Conservation (phyloP, 23 tunicate species). For the Clavelina lepadiformis region DNA sequence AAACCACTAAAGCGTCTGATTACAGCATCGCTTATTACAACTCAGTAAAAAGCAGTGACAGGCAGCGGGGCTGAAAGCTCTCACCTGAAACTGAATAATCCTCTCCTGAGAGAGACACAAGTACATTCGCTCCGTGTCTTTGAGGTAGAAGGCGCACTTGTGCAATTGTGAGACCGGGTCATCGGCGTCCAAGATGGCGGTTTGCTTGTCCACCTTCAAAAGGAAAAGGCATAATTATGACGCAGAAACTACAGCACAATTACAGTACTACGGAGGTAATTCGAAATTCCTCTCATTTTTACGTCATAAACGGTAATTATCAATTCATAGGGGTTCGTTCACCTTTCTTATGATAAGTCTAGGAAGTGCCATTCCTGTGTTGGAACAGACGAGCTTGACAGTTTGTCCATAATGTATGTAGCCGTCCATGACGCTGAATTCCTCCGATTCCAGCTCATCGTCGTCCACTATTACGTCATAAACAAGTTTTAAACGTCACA, state of each 20-base stretch:
- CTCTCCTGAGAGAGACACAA: constrained; percentile 78
- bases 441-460: constrained; percentile 84
- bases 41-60: neutral
- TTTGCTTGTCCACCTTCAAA: constrained; percentile 82
- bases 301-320: too few species aligned
- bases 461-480: constrained; percentile 87
- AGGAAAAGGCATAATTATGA: neutral
- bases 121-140: constrained; percentile 90
- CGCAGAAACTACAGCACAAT: neutral
- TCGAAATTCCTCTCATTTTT: too few species aligned
- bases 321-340: neutral
- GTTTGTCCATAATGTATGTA: constrained; percentile 95
- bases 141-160: constrained; percentile 91
- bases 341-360: constrained; percentile 88
- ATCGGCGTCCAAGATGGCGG: constrained; percentile 86
- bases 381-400: constrained; percentile 89
- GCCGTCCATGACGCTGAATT: constrained; percentile 84
- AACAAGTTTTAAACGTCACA: too few species aligned
- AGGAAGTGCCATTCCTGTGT: constrained; percentile 95
- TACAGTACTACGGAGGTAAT: neutral
- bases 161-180: constrained; percentile 96
- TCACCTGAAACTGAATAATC: constrained; percentile 91
- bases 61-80: neutral
- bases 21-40: too few species aligned
- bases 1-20: too few species aligned